Conservation (phyloP, 2,797 vertebrate species). For the Malacoctenus gilli region DNA sequence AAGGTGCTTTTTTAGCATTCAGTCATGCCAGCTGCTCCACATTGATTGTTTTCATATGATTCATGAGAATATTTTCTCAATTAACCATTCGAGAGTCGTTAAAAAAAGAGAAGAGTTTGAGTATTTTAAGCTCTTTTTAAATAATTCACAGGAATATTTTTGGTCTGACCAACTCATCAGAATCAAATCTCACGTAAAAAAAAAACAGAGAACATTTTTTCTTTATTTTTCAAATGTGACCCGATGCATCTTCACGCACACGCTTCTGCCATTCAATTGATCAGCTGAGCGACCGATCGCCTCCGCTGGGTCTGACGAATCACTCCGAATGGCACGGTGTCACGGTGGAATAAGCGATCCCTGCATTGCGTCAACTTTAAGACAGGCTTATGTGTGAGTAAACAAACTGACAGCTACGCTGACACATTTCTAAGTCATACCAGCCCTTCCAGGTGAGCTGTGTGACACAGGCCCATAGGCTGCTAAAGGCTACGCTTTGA, state of each 20-base stretch:
- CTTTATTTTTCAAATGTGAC: too few relatives aligned
- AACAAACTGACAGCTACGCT: conserved; percentile 63
- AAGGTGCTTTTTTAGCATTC: too few relatives aligned
- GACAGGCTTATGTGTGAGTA: conserved; percentile 39
- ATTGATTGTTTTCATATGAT: too few relatives aligned
- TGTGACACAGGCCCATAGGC: conserved; percentile 63
- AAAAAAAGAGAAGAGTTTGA: not conserved
- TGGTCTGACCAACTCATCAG: not conserved
- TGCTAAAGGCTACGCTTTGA: conserved; percentile 68
- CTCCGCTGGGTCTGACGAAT: not conserved
- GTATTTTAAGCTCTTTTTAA: too few relatives aligned
- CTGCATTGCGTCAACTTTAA: conserved; percentile 24
- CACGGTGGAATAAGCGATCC: conserved; percentile 36
- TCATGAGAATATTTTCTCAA: not conserved
- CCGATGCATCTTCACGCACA: too few relatives aligned
- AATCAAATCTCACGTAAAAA: not conserved
- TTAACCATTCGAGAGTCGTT: not conserved
- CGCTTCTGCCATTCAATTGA: not conserved
- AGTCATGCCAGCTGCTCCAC: too few relatives aligned
- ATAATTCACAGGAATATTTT: not conserved
- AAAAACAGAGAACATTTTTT: not conserved
- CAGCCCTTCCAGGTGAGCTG: conserved; percentile 55
- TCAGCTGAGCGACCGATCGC: conserved; percentile 1
- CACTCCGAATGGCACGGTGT: conserved; percentile 15
- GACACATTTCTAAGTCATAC: conserved; percentile 51